Conservation (phyloP, 2,888 invertebrate species). For the Philereme transversata region DNA sequence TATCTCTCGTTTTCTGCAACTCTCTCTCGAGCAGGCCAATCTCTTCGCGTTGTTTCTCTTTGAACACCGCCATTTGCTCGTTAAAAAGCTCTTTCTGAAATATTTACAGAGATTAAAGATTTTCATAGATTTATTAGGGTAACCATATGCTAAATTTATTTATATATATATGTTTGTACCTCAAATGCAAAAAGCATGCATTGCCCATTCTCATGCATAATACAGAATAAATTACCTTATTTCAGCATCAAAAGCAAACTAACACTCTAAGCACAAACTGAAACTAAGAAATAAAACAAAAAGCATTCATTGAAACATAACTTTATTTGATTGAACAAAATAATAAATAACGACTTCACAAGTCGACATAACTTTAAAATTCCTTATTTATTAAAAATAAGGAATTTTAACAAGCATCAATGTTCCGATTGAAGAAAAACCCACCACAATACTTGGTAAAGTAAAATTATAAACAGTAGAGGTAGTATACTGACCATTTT, state of each 20-base stretch:
- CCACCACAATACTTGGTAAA: slow-evolving; percentile 81
- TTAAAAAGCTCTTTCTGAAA: slow-evolving; percentile 84
- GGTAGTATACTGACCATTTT: slow-evolving; percentile 89
- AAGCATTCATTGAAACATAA: slow-evolving; percentile 64
- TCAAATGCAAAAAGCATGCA: slow-evolving; percentile 26
- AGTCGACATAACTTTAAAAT: slow-evolving; percentile 48
- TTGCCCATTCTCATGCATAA: slow-evolving; percentile 48
- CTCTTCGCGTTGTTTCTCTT: slow-evolving; percentile 81
- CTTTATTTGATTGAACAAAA: slow-evolving; percentile 54
- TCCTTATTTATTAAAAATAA: slow-evolving; percentile 16
- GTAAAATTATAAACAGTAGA: slow-evolving; percentile 72
- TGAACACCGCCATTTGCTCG: slow-evolving; percentile 83
- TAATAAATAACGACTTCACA: slow-evolving; percentile 55
- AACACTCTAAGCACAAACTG: slow-evolving; percentile 49
- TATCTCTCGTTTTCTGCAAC: slow-evolving; percentile 80
- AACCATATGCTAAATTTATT: slow-evolving; percentile 3
- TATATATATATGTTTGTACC: not conserved
- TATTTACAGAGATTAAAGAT: not conserved
- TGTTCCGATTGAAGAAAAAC: slow-evolving; percentile 71
- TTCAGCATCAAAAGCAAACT: slow-evolving; percentile 38
- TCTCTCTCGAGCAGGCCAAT: slow-evolving; percentile 73
- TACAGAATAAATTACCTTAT: slow-evolving; percentile 66
- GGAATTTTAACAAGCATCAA: slow-evolving; percentile 47
- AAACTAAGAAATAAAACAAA: slow-evolving; percentile 72
- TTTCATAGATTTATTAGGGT: not conserved